phyloP scores from a whole-genome alignment of 2,797 vertebrate genomes.

The Danio tinwini region DNA sequence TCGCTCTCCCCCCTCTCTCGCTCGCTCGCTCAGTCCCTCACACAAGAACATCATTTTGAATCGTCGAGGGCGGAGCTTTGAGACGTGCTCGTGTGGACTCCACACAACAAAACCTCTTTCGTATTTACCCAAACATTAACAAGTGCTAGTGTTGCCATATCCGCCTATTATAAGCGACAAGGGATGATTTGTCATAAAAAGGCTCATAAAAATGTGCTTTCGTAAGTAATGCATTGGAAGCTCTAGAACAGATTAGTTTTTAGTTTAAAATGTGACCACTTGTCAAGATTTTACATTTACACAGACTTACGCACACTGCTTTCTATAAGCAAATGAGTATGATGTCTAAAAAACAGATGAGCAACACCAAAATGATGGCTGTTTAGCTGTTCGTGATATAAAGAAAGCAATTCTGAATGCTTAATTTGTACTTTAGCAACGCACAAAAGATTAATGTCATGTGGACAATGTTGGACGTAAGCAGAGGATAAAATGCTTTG shows the following conservation, averaged over 20 bases:
- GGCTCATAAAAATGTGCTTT: neutral
- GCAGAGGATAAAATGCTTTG: too few relatives aligned
- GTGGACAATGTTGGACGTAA: too few relatives aligned
- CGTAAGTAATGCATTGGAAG: neutral
- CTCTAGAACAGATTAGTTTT: neutral
- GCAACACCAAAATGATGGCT: neutral
- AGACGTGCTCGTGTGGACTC: constrained; percentile 62
- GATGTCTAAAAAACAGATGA: neutral
- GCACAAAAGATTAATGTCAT: too few relatives aligned
- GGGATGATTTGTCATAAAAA: neutral
- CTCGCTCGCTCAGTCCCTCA: constrained; percentile 38
- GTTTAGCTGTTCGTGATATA: too few relatives aligned
- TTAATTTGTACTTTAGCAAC: neutral
- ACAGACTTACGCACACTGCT: neutral
- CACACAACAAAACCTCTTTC: constrained; percentile 26
- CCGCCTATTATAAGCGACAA: neutral
- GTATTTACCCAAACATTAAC: constrained; percentile 30
- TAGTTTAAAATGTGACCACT: neutral
- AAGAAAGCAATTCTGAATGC: neutral
- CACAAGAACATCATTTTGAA: constrained; percentile 49
- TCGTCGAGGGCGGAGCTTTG: constrained; percentile 62
- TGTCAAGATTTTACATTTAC: neutral
- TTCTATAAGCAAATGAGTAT: neutral
- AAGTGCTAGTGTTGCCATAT: neutral
- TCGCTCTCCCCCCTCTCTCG: constrained; percentile 46